Percentiles rank a stretch among this genome's conserved stretches.
Evolutionary conservation across 2,113 vertebrate species (phyloP).

Genomic region (Amphiprion ocellaris): DNA sequence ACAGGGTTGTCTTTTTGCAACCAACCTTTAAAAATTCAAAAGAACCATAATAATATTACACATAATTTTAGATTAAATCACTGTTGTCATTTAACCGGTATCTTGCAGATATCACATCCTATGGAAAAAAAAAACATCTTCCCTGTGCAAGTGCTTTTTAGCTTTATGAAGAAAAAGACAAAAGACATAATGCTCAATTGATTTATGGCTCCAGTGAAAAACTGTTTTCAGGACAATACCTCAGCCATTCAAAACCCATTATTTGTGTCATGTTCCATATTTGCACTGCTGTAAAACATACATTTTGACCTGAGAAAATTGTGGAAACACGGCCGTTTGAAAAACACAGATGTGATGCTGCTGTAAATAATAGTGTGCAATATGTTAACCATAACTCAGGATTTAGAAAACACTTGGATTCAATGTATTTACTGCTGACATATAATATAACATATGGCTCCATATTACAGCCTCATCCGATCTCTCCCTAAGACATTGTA

Average conservation of each 20-base stretch:
- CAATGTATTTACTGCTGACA: constrained; percentile 18
- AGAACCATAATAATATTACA: constrained; percentile 2
- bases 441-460: constrained; percentile 11
- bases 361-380: constrained; percentile 1
- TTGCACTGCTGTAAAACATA: neutral
- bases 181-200: neutral
- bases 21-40: constrained; percentile 37
- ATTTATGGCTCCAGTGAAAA: constrained; percentile 10
- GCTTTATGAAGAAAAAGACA: constrained; percentile 9
- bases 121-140: constrained; percentile 1
- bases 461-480: neutral
- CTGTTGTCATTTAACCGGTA: neutral
- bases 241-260: constrained; percentile 2
- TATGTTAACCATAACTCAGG: constrained; percentile 1
- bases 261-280: constrained; percentile 8
- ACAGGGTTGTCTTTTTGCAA: constrained; percentile 26
- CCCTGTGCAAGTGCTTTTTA: neutral
- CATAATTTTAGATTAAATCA: constrained; percentile 3
- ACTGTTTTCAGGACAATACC: neutral
- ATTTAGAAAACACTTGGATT: constrained; percentile 19
- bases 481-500: neutral
- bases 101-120: neutral
- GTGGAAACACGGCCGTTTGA: neutral
- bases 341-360: constrained; percentile 29
- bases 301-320: constrained; percentile 8